Base-by-base conservation (phyloP, 2,113 vertebrate species). In the Hippocampus comes region DNA sequence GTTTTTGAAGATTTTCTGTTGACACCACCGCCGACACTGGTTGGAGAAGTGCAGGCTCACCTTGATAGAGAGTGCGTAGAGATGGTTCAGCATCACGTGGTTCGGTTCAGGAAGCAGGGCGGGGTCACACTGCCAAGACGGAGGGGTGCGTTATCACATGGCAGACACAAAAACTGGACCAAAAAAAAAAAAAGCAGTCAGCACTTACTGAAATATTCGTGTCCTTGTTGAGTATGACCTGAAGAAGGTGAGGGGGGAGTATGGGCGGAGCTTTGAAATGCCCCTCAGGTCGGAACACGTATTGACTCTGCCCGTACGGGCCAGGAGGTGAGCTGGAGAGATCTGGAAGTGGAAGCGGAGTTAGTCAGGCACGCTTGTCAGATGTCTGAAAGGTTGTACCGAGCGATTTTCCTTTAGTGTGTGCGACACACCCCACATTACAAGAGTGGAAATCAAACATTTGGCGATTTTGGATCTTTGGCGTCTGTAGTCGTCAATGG, bases 171-270 rank as follows among this genome's bases (percentile, higher is more conserved):
- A 14, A 1, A 15, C 4, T 38, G 18, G 14, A 30, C 14, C 18
- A 20, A 76, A n/a, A 23, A 15, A 14, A 7, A 17, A 25, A 65
- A 23, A 56, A 46, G 46, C 6, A 3, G 21, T 7, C 7, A 5
- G 21, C n/a, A 94, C 95, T 94, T 81, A 99, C 97, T 42, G 97
- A 99, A 85, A 99, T 92, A 74, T 98, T 98, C 80, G 97, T 99
- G 89, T 99, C 97, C 91, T 98, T 99, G 92, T 99, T 99, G 73
- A 99, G 94, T 80, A 99, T 99, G 89, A 99, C 97, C 90, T 99
- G 96, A 56, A 99, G 96, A n/a, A 99, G 94, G 87, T 99, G 97
- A 76, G 97, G 97, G 0, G 97, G 97, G 65, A 99, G 94, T 70
- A 99, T 99, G 18, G 97, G 97, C 0, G 97, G 97, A 20, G 95